phyloP scores from a whole-genome alignment of 1,140 invertebrate genomes.

The Drosophila nebulosa region DNA sequence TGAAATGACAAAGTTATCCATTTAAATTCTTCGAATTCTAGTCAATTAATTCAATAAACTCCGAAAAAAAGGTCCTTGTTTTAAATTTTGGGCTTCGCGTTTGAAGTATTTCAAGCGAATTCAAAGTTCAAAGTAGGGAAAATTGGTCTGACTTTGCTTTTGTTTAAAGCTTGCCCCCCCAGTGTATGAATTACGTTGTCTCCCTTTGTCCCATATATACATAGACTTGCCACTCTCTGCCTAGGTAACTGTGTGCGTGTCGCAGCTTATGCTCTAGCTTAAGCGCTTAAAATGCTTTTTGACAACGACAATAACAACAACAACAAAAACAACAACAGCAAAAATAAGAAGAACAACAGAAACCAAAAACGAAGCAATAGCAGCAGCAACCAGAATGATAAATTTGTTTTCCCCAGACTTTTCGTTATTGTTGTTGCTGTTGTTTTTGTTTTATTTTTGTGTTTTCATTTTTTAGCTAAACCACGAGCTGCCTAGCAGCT shows the following conservation, averaged over 20 bases:
- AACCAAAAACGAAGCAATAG: not conserved
- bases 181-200: not conserved
- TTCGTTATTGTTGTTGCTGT: constrained; percentile 8
- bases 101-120: not conserved
- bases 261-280: constrained; percentile 62
- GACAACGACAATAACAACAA: constrained; percentile 48
- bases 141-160: constrained; percentile 8
- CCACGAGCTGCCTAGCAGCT: constrained; percentile 32
- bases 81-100: not conserved
- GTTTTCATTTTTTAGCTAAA: constrained; percentile 22
- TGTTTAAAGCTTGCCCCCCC: constrained; percentile 33
- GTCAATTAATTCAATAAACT: not conserved
- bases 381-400: constrained; percentile 53
- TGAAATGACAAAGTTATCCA: not conserved
- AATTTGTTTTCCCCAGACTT: constrained; percentile 52
- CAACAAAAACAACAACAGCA: constrained; percentile 16
- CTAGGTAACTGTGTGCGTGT: constrained; percentile 51
- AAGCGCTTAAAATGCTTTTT: constrained; percentile 76
- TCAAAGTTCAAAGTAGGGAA: not conserved
- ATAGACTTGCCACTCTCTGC: not conserved
- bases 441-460: constrained; percentile 3
- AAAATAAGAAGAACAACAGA: constrained; percentile 20
- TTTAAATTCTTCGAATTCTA: not conserved
- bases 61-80: too few relatives aligned
- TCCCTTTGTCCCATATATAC: not conserved